These are phyloP conservation scores for Sebastolobus altivelis DNA, from an alignment of 2,797 vertebrate species.

Conservation along the genomic window DNA sequence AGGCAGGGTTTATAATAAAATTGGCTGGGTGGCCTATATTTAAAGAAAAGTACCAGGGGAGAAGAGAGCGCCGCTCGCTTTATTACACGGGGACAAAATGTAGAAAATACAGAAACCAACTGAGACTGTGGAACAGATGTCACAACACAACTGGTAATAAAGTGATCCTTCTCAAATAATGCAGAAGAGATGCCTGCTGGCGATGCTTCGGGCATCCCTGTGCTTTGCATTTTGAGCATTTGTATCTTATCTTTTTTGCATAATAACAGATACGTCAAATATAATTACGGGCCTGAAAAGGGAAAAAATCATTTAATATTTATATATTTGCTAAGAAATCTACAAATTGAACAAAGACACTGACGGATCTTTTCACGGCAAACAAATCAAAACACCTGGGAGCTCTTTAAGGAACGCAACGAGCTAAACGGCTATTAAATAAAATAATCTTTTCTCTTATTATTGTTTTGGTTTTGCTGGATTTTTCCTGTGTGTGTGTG, in stretches of 20 bases:
- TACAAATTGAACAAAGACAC: not conserved
- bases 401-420: not conserved
- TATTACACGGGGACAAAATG: constrained; percentile 25
- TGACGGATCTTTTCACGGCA: not conserved
- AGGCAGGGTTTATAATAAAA: constrained; percentile 17
- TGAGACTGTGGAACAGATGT: constrained; percentile 14
- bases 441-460: not conserved
- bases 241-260: not conserved
- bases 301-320: not conserved
- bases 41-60: constrained; percentile 38
- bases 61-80: not conserved
- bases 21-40: constrained; percentile 41
- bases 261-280: not conserved
- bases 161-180: constrained; percentile 27
- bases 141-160: constrained; percentile 16
- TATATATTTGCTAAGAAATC: not conserved
- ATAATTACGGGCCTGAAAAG: not conserved
- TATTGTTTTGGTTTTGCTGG: not conserved
- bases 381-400: constrained; percentile 1
- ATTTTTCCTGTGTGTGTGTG: not conserved
- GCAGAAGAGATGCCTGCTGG: constrained; percentile 1
- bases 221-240: constrained; percentile 11
- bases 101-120: constrained; percentile 27
- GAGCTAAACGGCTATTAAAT: not conserved
- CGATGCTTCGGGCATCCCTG: not conserved